Evolutionary conservation across 2,797 vertebrate species (phyloP).

Genomic region (Microctenopoma lineatum): DNA sequence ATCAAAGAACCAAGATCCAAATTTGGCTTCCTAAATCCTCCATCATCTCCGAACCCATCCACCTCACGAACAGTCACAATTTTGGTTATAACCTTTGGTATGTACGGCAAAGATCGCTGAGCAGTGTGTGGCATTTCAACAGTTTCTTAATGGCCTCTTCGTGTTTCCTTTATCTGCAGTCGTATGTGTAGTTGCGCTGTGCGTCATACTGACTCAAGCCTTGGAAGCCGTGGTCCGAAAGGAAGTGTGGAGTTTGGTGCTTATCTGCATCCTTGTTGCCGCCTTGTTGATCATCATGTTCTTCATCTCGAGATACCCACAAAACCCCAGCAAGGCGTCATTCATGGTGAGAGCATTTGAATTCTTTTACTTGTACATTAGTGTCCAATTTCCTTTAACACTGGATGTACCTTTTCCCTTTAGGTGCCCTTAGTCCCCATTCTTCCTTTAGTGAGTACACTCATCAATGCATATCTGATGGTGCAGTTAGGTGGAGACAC

Average conservation of each 20-base stretch:
- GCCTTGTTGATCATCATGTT: constrained; percentile 64
- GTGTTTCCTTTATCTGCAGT: constrained; percentile 69
- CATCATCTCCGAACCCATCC: constrained; percentile 58
- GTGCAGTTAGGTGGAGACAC: constrained; percentile 80
- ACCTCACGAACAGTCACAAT: constrained; percentile 79
- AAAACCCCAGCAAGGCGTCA: constrained; percentile 81
- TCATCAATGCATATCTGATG: constrained; percentile 87
- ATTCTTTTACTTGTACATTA: not conserved
- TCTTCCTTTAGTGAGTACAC: constrained; percentile 84
- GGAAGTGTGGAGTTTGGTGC: constrained; percentile 80
- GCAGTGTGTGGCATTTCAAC: not conserved
- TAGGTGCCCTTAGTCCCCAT: constrained; percentile 89
- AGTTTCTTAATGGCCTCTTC: not conserved
- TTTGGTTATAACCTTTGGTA: constrained; percentile 78
- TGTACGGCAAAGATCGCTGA: not conserved
- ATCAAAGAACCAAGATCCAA: constrained; percentile 44
- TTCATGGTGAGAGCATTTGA: constrained; percentile 84
- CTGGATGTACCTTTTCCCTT: constrained; percentile 2
- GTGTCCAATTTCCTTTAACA: not conserved
- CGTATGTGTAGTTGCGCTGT: constrained; percentile 68
- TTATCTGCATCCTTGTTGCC: constrained; percentile 75
- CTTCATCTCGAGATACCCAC: constrained; percentile 88
- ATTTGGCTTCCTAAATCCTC: constrained; percentile 68
- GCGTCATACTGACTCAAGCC: constrained; percentile 69
- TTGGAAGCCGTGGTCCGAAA: constrained; percentile 66